Evolutionary conservation across 2,797 vertebrate species (phyloP).

Genomic region (Setipinna tenuifilis): DNA sequence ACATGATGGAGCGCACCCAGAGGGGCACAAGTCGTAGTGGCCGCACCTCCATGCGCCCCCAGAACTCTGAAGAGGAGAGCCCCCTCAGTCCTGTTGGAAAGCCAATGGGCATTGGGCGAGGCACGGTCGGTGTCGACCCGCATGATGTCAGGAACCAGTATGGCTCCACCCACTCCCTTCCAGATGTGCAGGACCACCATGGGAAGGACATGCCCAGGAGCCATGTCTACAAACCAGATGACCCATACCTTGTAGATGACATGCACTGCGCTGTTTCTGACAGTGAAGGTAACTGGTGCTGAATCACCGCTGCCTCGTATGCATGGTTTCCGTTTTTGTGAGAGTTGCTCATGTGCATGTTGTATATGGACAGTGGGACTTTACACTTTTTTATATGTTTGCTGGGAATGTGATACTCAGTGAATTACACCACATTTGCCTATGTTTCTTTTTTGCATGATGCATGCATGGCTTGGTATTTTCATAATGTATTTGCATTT

Average conservation of each 20-base stretch:
- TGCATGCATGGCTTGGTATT: slow-evolving; percentile 45
- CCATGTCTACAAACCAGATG: slow-evolving; percentile 95
- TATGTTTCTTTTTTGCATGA: slow-evolving; percentile 53
- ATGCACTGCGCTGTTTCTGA: slow-evolving; percentile 98
- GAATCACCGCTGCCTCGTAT: slow-evolving; percentile 69
- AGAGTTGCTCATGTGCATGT: slow-evolving; percentile 71
- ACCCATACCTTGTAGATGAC: slow-evolving; percentile 96
- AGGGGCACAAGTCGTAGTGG: slow-evolving; percentile 80
- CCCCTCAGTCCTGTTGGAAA: slow-evolving; percentile 94
- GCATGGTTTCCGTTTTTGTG: slow-evolving; percentile 40
- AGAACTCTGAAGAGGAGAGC: slow-evolving; percentile 96
- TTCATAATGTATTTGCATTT: slow-evolving; percentile 64
- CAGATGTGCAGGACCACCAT: slow-evolving; percentile 98
- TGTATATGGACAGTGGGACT: slow-evolving; percentile 52
- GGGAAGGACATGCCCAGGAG: slow-evolving; percentile 94
- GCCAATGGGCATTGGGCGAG: slow-evolving; percentile 82
- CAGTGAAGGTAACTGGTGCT: slow-evolving; percentile 99
- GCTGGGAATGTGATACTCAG: slow-evolving; percentile 59
- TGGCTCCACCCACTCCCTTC: slow-evolving; percentile 98
- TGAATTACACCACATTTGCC: slow-evolving; percentile 78
- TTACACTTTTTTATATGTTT: slow-evolving; percentile 44
- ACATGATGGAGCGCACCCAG: slow-evolving; percentile 87
- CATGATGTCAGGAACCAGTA: slow-evolving; percentile 93
- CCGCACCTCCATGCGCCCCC: slow-evolving; percentile 87
- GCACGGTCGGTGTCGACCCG: slow-evolving; percentile 77